Base-by-base conservation (phyloP, 2,888 invertebrate genomes). In the Oxycera nigricornis region DNA sequence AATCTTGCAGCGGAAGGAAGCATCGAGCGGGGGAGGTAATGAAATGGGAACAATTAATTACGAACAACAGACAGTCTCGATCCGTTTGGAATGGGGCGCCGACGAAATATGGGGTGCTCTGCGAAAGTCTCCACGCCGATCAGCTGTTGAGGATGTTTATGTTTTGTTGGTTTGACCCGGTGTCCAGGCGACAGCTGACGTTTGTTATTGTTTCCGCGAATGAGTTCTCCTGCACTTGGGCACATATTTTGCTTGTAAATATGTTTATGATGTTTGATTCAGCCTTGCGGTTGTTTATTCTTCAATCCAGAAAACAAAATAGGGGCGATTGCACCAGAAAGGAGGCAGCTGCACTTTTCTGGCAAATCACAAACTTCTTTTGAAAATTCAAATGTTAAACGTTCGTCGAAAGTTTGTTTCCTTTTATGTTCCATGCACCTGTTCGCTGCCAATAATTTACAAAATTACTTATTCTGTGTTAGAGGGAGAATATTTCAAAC, bases 1-100 rank as follows among this genome's bases (percentile, higher is more conserved):
- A 84, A 83, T 79, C 80, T 82, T 39, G 83, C 84, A n/a, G 84
- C 84, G 41, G 84, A 84, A 74, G 84, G 84, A 31, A 84, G 83
- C 75, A 81, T 83, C 79, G 84, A 84, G 35, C 80, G 84, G 17
- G 84, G 82, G 76, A 82, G 82, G 82, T 82, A 72, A 76, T 14
- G 24, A 22, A 55, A 55, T 20, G 6, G 24, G 24, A 22, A 4
- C 1, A 55, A 9, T n/a, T n/a, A n/a, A n/a, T n/a, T n/a, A n/a
- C n/a, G n/a, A n/a, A 46, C 46, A 46, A 46, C 46, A 46, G 17
- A 46, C n/a, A 28, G 7, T 20, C 30, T 14, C 30, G 28, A 11
- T 31, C 61, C 22, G 28, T n/a, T 31, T 26, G 17, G 61, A n/a
- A 28, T 28, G 31, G 30, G 26, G 50, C 46, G 7, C 11, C n/a